These are phyloP conservation scores for Drosophila punjabiensis DNA, from an alignment of 1,140 invertebrate species.

Conservation along the genomic window DNA sequence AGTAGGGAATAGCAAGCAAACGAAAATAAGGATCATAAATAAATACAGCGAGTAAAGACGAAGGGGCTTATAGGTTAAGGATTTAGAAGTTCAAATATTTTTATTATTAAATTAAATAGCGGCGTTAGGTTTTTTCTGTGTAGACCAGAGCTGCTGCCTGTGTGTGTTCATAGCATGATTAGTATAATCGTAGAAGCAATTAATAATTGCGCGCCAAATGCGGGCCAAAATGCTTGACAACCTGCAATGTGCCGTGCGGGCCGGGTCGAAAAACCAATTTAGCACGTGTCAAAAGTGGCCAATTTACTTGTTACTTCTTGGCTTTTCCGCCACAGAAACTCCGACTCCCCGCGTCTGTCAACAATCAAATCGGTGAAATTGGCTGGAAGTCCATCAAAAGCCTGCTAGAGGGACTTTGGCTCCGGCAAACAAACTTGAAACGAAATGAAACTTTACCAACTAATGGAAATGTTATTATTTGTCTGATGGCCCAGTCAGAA, in stretches of 20 bases:
- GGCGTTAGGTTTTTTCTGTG: neutral
- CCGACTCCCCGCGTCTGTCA: slow-evolving; percentile 46
- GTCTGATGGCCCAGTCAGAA: slow-evolving; percentile 29
- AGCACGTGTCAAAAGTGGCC: slow-evolving; percentile 70
- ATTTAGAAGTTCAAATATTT: too few species aligned
- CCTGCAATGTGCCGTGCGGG: slow-evolving; percentile 28
- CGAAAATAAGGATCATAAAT: too few species aligned
- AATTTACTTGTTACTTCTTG: slow-evolving; percentile 68
- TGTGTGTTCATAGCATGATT: slow-evolving; percentile 25
- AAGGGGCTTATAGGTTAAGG: too few species aligned
- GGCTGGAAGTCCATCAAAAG: slow-evolving; percentile 67
- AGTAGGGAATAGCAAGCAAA: too few species aligned
- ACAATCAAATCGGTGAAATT: slow-evolving; percentile 81
- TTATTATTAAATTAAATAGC: neutral
- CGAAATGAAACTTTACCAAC: slow-evolving; percentile 68
- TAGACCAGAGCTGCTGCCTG: neutral
- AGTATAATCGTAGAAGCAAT: slow-evolving; percentile 48
- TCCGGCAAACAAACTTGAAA: slow-evolving; percentile 49
- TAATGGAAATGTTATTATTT: slow-evolving; percentile 80
- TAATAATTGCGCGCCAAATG: slow-evolving; percentile 41
- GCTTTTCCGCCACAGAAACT: slow-evolving; percentile 9
- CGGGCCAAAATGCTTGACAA: slow-evolving; percentile 35
- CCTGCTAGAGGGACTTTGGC: slow-evolving; percentile 21
- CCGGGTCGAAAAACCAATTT: slow-evolving; percentile 61
- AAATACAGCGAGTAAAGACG: too few species aligned